phyloP scores from a whole-genome alignment of 2,113 vertebrate species.

The Gymnobelideus leadbeateri region DNA sequence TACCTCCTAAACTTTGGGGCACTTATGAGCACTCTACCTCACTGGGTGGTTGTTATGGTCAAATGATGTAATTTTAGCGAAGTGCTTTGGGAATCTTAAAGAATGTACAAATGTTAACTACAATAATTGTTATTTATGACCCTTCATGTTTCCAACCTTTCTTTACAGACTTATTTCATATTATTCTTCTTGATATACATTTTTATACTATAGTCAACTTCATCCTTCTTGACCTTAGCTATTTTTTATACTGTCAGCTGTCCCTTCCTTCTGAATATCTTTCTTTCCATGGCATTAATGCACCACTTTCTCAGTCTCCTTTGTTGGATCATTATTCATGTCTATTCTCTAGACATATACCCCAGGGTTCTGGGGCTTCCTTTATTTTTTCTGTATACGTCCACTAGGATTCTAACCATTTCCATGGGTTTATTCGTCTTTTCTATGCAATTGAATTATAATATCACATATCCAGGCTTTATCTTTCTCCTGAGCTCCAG shows the following conservation, averaged over 20 bases:
- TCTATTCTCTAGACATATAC: neutral
- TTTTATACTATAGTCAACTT: neutral
- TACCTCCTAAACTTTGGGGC: slow-evolving; percentile 1
- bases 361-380: neutral
- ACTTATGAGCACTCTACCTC: neutral
- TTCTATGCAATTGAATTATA: neutral
- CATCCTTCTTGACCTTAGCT: no score
- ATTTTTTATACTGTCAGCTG: neutral
- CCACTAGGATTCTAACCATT: neutral
- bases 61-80: neutral
- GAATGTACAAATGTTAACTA: neutral
- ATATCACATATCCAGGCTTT: neutral
- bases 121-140: neutral
- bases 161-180: neutral
- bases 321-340: neutral
- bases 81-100: neutral
- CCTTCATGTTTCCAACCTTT: neutral
- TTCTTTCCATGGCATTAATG: neutral
- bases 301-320: neutral
- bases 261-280: neutral
- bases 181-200: neutral
- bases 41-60: neutral
- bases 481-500: neutral
- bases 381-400: neutral
- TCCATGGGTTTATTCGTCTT: neutral